Conservation (phyloP, 2,888 invertebrate genomes). For the Ormyrus pomaceus region DNA sequence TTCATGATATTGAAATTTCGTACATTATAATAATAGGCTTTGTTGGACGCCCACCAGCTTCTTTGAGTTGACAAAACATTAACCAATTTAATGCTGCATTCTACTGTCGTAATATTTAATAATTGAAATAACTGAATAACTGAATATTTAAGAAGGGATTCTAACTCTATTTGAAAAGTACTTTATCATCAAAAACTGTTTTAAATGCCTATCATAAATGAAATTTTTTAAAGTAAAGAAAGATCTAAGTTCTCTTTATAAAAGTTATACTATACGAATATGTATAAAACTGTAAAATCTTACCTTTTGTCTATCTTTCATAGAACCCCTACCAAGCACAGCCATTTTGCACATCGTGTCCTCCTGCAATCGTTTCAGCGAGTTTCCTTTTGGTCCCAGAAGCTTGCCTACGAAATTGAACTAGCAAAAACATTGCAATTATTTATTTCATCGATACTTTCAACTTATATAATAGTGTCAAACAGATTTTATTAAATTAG, state of each 20-base stretch:
- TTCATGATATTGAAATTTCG: no score
- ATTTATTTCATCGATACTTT: slow-evolving; percentile 1
- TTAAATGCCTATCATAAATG: neutral
- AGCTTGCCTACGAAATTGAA: slow-evolving; percentile 97
- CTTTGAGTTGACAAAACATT: no score
- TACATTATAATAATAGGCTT: no score
- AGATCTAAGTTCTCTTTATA: no score
- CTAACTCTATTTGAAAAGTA: neutral
- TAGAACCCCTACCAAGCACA: slow-evolving; percentile 93
- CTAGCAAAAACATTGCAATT: slow-evolving; percentile 76
- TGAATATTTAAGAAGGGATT: slow-evolving; percentile 22
- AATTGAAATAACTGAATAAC: no score
- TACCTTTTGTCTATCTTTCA: slow-evolving; percentile 95
- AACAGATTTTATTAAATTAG: no score
- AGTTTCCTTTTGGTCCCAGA: slow-evolving; percentile 95
- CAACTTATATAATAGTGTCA: neutral
- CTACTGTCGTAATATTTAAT: no score
- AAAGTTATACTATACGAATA: no score
- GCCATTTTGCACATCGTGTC: slow-evolving; percentile 98
- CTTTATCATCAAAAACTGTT: neutral
- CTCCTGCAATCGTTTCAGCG: slow-evolving; percentile 92
- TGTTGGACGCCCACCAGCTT: no score
- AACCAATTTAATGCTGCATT: no score
- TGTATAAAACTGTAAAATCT: slow-evolving; percentile 22
- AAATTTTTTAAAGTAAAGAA: no score